A percentile compares a stretch with the other conserved stretches of the same genome.
These are phyloP conservation scores for Brachystomella parvula DNA, from an alignment of 1,140 invertebrate genomes.

Conservation along the genomic window DNA sequence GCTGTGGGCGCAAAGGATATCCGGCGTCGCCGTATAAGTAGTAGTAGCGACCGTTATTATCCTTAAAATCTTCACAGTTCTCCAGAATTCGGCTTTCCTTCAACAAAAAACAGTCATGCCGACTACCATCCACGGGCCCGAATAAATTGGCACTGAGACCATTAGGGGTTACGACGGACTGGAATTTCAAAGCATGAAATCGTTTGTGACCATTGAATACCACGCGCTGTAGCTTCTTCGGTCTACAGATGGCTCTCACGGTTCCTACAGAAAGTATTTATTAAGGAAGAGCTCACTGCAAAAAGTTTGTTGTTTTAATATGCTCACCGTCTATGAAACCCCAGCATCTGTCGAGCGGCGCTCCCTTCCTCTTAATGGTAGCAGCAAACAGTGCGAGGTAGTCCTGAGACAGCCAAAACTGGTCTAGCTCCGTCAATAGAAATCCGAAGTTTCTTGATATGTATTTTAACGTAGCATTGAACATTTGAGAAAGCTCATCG, in stretches of 20 bases:
- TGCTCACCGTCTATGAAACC: not conserved
- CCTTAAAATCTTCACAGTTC: not conserved
- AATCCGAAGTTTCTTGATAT: not conserved
- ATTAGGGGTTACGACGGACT: not conserved
- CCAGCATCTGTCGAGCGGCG: not conserved
- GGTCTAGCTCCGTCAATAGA: not conserved
- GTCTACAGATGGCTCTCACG: not conserved
- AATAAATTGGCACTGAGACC: not conserved
- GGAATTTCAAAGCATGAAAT: not conserved
- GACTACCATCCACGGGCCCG: not conserved
- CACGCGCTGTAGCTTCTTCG: not conserved
- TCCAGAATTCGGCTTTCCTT: not conserved
- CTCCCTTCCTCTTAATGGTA: not conserved
- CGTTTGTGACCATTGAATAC: not conserved
- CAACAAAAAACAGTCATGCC: slow-evolving; percentile 1
- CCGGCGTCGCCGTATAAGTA: not conserved
- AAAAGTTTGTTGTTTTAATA: not conserved
- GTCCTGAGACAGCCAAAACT: not conserved
- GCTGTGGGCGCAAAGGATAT: not conserved
- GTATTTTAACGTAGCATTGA: not conserved
- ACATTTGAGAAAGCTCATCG: not conserved
- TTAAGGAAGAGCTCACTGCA: not conserved
- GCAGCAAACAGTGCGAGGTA: not conserved
- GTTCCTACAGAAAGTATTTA: not conserved
- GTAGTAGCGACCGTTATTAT: not conserved